Conservation (phyloP, 2,797 vertebrate species). For the Borostomias antarcticus region DNA sequence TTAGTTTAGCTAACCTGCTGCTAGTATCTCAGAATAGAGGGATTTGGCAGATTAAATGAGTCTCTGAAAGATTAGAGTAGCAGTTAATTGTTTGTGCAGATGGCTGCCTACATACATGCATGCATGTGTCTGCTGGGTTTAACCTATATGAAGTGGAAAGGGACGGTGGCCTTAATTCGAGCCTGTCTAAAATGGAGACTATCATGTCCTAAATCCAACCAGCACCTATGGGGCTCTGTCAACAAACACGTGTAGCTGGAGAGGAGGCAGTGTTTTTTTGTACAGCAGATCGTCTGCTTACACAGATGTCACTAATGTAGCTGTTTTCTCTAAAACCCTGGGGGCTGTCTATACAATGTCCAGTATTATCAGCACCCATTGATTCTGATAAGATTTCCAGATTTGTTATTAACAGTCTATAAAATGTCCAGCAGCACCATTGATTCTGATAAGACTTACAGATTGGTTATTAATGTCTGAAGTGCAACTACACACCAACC, state of each 20-base stretch:
- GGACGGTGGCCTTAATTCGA: conserved; percentile 47
- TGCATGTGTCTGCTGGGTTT: conserved; percentile 51
- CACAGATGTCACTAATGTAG: conserved; percentile 31
- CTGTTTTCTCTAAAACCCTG: not conserved
- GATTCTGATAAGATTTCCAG: not conserved
- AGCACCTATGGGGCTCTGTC: conserved; percentile 28
- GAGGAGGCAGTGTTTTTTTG: conserved; percentile 25
- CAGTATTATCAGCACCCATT: not conserved
- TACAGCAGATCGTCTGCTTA: conserved; percentile 38
- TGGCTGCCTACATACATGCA: no score
- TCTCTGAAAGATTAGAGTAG: conserved; percentile 74
- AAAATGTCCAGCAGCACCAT: no score
- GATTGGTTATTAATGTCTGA: no score
- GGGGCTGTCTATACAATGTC: not conserved
- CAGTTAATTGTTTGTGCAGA: conserved; percentile 75
- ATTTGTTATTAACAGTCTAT: no score
- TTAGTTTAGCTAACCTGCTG: conserved; percentile 58
- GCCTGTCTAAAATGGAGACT: conserved; percentile 33
- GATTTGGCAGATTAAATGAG: conserved; percentile 73
- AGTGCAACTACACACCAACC: no score
- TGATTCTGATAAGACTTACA: no score
- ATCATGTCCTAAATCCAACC: conserved; percentile 37
- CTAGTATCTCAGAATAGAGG: conserved; percentile 67
- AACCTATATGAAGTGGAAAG: conserved; percentile 41
- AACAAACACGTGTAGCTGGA: conserved; percentile 23